phyloP scores from a whole-genome alignment of 2,113 vertebrate species.

The Scolopax mira region DNA sequence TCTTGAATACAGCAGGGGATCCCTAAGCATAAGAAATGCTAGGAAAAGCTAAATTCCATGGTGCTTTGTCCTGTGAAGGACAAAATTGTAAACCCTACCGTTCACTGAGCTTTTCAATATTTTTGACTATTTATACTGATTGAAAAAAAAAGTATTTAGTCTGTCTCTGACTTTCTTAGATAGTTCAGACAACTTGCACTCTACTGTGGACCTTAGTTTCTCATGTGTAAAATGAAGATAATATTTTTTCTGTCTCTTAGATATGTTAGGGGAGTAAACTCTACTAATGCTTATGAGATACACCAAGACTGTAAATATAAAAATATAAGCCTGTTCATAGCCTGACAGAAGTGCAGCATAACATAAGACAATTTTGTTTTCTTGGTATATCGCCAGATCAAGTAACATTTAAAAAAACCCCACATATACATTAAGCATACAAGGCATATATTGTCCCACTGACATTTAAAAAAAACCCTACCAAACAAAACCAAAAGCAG shows the following conservation, averaged over 20 bases:
- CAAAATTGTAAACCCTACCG: neutral
- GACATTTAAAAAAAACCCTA: neutral
- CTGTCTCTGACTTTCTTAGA: neutral
- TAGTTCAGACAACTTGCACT: neutral
- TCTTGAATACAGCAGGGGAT: neutral
- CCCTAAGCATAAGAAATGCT: neutral
- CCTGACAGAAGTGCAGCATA: neutral
- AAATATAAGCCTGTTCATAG: neutral
- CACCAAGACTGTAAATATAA: neutral
- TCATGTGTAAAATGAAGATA: neutral
- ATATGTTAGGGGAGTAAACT: neutral
- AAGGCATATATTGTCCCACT: neutral
- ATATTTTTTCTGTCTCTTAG: neutral
- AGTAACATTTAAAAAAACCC: neutral
- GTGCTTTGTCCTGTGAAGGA: neutral
- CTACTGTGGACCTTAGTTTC: neutral
- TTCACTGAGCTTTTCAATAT: neutral
- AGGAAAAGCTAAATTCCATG: neutral
- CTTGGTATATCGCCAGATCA: neutral
- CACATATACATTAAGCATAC: neutral
- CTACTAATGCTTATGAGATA: neutral
- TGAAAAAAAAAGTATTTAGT: neutral
- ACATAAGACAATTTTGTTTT: conserved; percentile 31
- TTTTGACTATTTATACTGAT: neutral
- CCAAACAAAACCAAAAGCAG: neutral